Evolutionary conservation across 2,113 vertebrate genomes (phyloP).

Genomic region (Myiagra hebetior): DNA sequence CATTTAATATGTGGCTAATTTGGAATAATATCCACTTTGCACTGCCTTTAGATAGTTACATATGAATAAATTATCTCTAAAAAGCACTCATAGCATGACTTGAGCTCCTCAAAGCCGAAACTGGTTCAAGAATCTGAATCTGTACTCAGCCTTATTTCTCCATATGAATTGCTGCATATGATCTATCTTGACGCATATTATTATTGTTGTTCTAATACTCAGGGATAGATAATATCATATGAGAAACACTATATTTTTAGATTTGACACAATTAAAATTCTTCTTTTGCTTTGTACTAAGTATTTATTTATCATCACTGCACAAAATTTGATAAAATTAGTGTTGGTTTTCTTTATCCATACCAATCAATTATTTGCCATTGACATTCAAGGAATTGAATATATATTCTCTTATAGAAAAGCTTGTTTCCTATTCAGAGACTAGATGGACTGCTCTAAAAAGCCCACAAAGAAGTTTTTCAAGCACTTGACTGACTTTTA

Average conservation of each 20-base stretch:
- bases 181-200: background rate
- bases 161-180: background rate
- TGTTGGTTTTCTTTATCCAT: background rate
- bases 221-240: background rate
- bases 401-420: background rate
- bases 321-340: background rate
- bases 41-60: slow-evolving; percentile 48
- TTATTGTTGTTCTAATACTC: background rate
- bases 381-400: background rate
- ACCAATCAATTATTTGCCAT: background rate
- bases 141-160: background rate
- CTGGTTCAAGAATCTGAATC: background rate
- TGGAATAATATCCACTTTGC: slow-evolving; percentile 55
- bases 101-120: background rate
- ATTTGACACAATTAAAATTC: background rate
- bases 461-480: background rate
- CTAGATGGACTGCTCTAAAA: background rate
- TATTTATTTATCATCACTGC: background rate
- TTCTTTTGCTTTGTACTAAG: background rate
- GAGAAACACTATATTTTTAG: background rate
- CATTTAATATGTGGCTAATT: slow-evolving; percentile 14
- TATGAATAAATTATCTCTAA: slow-evolving; percentile 14
- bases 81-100: background rate
- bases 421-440: background rate
- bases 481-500: background rate